Conservation (phyloP, 2,113 vertebrate genomes). For the Prunella fulvescens region DNA sequence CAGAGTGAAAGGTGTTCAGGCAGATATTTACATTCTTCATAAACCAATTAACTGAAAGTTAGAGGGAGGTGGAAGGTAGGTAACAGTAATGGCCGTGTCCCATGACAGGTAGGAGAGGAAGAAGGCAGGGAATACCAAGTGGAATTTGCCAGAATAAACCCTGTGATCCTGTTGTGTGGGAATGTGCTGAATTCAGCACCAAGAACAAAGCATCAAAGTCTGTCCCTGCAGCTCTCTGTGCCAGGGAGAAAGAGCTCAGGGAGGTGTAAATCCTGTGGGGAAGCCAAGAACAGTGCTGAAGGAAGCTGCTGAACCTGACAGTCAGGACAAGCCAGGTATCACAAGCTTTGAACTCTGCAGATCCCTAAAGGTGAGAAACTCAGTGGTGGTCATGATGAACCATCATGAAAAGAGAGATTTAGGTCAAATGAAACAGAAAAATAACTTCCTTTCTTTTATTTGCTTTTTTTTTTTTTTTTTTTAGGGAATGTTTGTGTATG, state of each 20-base stretch:
- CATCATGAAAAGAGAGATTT: background rate
- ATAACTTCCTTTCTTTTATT: background rate
- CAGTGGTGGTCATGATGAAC: fast-evolving
- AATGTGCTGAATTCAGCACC: background rate
- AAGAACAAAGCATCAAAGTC: background rate
- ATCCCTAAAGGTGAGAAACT: background rate
- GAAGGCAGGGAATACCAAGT: background rate
- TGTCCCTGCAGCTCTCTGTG: background rate
- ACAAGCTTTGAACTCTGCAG: background rate
- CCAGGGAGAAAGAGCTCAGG: background rate
- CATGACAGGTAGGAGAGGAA: background rate
- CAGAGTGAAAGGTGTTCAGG: background rate
- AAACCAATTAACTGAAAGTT: background rate
- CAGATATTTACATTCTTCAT: background rate
- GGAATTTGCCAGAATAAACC: background rate
- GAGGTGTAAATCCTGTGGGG: background rate
- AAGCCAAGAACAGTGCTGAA: background rate
- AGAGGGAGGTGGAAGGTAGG: background rate
- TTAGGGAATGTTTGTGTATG: background rate
- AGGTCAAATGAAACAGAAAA: background rate
- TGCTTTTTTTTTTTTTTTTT: background rate
- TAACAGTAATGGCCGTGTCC: background rate
- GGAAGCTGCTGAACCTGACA: background rate
- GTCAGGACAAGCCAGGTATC: background rate
- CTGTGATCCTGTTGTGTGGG: background rate